Evolutionary conservation across 2,113 vertebrate species (phyloP).

Genomic region (Pseudonaja textilis): DNA sequence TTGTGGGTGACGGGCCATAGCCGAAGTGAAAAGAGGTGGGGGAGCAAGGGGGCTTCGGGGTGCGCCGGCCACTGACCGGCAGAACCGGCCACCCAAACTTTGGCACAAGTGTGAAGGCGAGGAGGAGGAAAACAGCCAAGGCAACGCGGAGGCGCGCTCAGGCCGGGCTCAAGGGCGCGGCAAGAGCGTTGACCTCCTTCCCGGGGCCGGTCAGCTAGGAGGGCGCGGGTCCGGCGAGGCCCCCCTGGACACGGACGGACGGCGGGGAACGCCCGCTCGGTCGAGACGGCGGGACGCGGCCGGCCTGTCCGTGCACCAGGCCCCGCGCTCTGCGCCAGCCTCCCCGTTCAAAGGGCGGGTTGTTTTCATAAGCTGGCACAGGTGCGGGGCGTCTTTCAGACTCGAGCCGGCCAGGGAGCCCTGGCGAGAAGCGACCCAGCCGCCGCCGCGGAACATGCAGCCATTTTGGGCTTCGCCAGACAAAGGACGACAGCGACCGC

Average conservation of each 20-base stretch:
- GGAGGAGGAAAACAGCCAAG: not conserved
- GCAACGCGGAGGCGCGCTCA: not conserved
- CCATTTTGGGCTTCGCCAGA: constrained; percentile 59
- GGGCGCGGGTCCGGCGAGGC: not conserved
- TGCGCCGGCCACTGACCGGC: not conserved
- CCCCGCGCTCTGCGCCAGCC: not conserved
- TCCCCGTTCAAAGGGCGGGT: not conserved
- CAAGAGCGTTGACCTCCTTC: not conserved
- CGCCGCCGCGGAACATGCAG: constrained; percentile 47
- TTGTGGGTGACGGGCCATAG: not conserved
- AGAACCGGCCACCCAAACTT: not conserved
- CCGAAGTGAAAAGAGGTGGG: not conserved
- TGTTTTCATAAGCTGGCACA: constrained; percentile 44
- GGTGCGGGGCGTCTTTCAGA: constrained; percentile 50
- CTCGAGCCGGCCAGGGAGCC: constrained; percentile 28
- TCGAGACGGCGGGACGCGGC: not conserved
- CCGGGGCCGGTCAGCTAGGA: not conserved
- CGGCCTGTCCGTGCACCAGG: not conserved
- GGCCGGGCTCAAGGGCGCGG: constrained; percentile 6
- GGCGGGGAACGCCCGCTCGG: not conserved
- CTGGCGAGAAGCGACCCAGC: not conserved
- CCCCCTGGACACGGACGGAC: not conserved
- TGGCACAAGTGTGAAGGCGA: not conserved
- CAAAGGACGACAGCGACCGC: constrained; percentile 36
- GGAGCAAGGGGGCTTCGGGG: not conserved